phyloP scores from a whole-genome alignment of 2,113 vertebrate species.

The Uria lomvia region DNA sequence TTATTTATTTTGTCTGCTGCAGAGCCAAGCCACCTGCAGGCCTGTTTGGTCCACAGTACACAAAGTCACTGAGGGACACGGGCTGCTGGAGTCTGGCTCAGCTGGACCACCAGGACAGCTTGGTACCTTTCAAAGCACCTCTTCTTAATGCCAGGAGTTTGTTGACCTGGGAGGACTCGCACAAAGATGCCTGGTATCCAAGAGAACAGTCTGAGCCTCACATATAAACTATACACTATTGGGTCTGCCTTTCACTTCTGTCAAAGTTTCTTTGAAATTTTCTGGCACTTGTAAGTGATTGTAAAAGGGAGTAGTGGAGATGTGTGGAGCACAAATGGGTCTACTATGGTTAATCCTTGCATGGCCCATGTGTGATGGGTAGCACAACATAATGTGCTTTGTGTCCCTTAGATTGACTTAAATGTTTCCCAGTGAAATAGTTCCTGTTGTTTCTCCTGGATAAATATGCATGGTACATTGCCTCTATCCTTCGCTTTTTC shows the following conservation, averaged over 20 bases:
- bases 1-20: background rate
- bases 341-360: background rate
- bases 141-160: background rate
- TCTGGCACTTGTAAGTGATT: background rate
- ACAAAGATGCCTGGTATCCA: too few relatives aligned
- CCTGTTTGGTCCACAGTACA: background rate
- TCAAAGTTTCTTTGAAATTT: background rate
- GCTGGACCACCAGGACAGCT: background rate
- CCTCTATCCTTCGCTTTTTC: background rate
- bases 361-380: background rate
- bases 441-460: background rate
- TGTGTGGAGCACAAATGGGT: background rate
- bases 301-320: background rate
- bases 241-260: background rate
- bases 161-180: too few relatives aligned
- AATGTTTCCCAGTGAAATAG: too few relatives aligned
- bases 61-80: background rate
- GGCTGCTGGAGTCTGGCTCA: background rate
- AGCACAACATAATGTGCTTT: background rate
- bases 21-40: background rate
- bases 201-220: background rate
- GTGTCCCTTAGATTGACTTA: background rate
- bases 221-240: rapidly evolving
- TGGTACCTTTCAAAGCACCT: background rate
- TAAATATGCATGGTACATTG: background rate